These are phyloP conservation scores for Drosophila neonasuta DNA, from an alignment of 2,888 invertebrate genomes.

Conservation along the genomic window DNA sequence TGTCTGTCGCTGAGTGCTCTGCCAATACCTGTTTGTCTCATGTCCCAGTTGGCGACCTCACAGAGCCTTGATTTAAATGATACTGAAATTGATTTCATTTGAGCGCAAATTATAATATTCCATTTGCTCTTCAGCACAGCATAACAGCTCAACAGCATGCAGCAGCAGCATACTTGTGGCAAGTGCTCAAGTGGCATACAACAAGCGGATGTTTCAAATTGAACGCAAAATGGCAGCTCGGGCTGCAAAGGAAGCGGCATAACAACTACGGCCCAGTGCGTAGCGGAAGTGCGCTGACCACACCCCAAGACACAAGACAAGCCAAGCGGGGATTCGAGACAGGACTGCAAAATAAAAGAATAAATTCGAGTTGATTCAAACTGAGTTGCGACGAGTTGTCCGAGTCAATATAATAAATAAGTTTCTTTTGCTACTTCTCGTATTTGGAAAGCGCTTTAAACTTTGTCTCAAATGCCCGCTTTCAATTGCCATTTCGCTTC, in stretches of 20 bases:
- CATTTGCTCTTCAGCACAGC: conserved; percentile 23
- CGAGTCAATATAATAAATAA: conserved; percentile 77
- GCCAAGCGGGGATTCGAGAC: background rate
- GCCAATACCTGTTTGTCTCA: conserved; percentile 58
- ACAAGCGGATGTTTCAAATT: conserved; percentile 64
- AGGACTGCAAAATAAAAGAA: conserved; percentile 19
- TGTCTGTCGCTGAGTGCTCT: conserved; percentile 56
- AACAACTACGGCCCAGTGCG: conserved; percentile 51
- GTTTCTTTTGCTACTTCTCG: conserved; percentile 64
- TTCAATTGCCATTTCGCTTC: conserved; percentile 61
- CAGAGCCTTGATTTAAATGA: conserved; percentile 72
- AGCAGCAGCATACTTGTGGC: conserved; percentile 32
- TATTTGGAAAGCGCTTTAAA: conserved; percentile 71
- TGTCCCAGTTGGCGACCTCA: conserved; percentile 67
- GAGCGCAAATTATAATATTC: conserved; percentile 71
- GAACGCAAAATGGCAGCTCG: conserved; percentile 62
- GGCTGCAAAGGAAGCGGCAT: conserved; percentile 33
- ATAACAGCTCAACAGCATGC: background rate
- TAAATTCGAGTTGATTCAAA: conserved; percentile 35
- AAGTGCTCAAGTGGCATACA: conserved; percentile 49
- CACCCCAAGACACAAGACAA: background rate
- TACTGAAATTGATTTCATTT: conserved; percentile 76
- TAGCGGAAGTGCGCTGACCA: conserved; percentile 52
- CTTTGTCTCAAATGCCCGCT: conserved; percentile 63
- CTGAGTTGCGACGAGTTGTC: conserved; percentile 36